Conservation (phyloP, 2,797 vertebrate genomes). For the Pseudochirops corinnae region DNA sequence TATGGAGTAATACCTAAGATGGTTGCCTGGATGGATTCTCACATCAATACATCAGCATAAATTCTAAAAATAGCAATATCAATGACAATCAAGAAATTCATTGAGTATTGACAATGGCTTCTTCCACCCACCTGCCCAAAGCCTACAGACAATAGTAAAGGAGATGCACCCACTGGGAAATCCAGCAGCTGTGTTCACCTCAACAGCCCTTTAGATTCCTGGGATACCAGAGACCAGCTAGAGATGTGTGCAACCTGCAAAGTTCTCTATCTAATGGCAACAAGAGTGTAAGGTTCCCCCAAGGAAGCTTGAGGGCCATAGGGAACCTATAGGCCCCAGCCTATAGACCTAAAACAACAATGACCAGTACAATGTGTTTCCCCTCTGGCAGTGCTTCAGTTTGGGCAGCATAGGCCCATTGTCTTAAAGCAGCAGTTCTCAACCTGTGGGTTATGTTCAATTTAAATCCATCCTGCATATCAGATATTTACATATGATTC, state of each 20-base stretch:
- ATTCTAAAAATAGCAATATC: not conserved
- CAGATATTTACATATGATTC: too few relatives aligned
- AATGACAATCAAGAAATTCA: not conserved
- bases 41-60: not conserved
- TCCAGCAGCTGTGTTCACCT: not conserved
- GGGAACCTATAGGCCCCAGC: too few relatives aligned
- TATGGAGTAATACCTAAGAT: not conserved
- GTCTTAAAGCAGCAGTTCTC: too few relatives aligned
- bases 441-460: too few relatives aligned
- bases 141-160: not conserved
- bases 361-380: too few relatives aligned
- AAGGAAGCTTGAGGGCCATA: too few relatives aligned
- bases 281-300: not conserved
- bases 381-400: too few relatives aligned
- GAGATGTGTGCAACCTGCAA: not conserved
- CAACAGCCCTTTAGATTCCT: not conserved
- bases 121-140: not conserved
- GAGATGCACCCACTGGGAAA: not conserved
- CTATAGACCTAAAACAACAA: too few relatives aligned
- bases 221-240: not conserved
- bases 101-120: not conserved
- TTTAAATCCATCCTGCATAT: too few relatives aligned
- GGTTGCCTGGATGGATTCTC: not conserved
- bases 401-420: too few relatives aligned
- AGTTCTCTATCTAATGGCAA: too few relatives aligned